These are phyloP conservation scores for Parascotia fuliginaria DNA, from an alignment of 2,888 invertebrate species.

Conservation along the genomic window DNA sequence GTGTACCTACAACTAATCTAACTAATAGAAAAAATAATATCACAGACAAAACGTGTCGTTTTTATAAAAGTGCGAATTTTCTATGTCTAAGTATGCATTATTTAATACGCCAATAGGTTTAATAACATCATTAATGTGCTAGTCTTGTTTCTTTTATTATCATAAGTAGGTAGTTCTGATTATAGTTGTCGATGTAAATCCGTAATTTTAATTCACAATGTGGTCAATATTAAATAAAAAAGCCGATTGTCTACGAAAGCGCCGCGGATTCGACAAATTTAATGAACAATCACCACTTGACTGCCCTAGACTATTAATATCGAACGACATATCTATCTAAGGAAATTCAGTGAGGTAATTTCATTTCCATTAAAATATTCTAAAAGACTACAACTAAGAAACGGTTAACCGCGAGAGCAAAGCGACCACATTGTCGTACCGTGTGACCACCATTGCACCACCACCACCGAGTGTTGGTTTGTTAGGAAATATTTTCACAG, in stretches of 20 bases:
- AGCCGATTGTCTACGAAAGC: constrained; percentile 26
- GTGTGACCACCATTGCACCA: too few species aligned
- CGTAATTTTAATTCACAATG: constrained; percentile 40
- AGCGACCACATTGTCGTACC: constrained; percentile 68
- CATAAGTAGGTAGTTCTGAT: constrained; percentile 29
- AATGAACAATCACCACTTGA: constrained; percentile 24
- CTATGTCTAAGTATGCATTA: constrained; percentile 24
- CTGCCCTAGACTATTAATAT: constrained; percentile 34
- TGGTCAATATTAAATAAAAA: constrained; percentile 41
- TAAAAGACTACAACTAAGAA: constrained; percentile 46
- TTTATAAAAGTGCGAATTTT: constrained; percentile 39
- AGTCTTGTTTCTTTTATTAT: constrained; percentile 2
- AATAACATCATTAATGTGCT: constrained; percentile 20
- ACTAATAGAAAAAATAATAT: constrained; percentile 48
- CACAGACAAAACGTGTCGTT: constrained; percentile 47
- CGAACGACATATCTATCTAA: constrained; percentile 35
- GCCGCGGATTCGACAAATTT: constrained; percentile 26
- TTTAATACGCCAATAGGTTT: constrained; percentile 19
- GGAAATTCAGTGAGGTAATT: constrained; percentile 35
- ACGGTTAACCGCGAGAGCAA: constrained; percentile 42
- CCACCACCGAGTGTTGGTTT: constrained; percentile 76
- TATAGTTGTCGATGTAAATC: constrained; percentile 52
- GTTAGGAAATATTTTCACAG: constrained; percentile 80
- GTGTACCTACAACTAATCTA: constrained; percentile 44
- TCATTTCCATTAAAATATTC: constrained; percentile 38